Conservation (phyloP, 2,888 invertebrate species). For the Arenicola marina region DNA sequence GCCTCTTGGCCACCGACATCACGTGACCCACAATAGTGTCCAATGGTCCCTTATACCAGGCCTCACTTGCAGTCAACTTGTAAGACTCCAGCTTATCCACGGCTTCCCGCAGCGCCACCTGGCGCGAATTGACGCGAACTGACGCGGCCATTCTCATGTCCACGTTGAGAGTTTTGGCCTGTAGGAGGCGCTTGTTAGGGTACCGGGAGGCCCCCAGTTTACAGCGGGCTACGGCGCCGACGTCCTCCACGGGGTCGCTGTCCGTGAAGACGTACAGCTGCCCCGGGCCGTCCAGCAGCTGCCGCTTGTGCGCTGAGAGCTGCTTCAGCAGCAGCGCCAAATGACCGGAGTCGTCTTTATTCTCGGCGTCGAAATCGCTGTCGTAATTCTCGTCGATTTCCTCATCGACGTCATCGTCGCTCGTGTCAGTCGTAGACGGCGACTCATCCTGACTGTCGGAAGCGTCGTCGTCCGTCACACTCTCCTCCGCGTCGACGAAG, state of each 20-base stretch:
- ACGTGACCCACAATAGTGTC: slow-evolving; percentile 14
- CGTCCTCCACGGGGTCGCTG: neutral
- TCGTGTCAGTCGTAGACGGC: neutral
- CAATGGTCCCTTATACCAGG: slow-evolving; percentile 23
- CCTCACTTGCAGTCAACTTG: slow-evolving; percentile 2
- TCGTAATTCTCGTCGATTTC: slow-evolving; percentile 25
- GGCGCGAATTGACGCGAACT: slow-evolving; percentile 14
- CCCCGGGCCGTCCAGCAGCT: slow-evolving; percentile 16
- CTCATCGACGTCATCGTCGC: slow-evolving; percentile 62
- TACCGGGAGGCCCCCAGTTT: slow-evolving; percentile 25
- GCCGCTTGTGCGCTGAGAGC: slow-evolving; percentile 1
- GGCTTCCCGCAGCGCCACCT: slow-evolving; percentile 13
- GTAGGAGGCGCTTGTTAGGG: slow-evolving; percentile 23
- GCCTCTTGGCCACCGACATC: neutral
- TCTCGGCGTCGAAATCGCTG: slow-evolving; percentile 24
- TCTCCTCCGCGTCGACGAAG: neutral
- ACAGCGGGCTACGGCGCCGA: slow-evolving; percentile 1
- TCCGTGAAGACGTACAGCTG: slow-evolving; percentile 27
- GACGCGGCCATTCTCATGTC: slow-evolving; percentile 18
- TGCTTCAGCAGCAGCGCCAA: neutral
- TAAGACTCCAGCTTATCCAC: slow-evolving; percentile 4
- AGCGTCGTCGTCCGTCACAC: neutral
- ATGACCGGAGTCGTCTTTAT: slow-evolving; percentile 5
- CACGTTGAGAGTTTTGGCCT: slow-evolving; percentile 23
- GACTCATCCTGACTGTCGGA: neutral